Evolutionary conservation across 1,140 invertebrate species (phyloP), one percentile per base, ranked within the genome.

Genomic region (Drosophila pseudoobscura): DNA sequence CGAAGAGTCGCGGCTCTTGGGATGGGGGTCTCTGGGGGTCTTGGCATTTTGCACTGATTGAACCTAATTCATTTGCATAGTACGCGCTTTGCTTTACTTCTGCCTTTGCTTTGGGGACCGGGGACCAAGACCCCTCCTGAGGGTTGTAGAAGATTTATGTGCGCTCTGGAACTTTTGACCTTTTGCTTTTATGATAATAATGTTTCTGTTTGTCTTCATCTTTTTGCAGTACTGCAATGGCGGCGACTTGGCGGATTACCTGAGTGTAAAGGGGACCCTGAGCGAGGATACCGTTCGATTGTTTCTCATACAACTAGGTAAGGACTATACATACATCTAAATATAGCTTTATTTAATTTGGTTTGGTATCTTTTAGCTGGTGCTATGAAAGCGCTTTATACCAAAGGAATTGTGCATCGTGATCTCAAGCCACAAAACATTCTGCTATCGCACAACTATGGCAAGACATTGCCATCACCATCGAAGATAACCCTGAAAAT

Each of bases 371-470:
- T 13, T 50, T 0, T 58, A 97, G 98, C 98, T 75, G 97, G 96
- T 87, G 99, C 98, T 39, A 98, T 99, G 97, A 96, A 97, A 92
- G 98, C 98, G 15, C 93, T 99, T 65, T 96, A 98, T 93, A 96
- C 95, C 63, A 99, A 99, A 93, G 98, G 97, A 84, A 98, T 99
- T 89, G 98, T 99, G 51, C 99, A 99, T 92, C 94, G 99, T 85
- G 99, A 99, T 94, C 94, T 99, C 80, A 99, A 99, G 92, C 98
- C 98, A 66, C 98, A 99, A 93, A 99, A 99, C 92, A 99, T 99
- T 89, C 93, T 99, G 54, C 93, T 99, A 49, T 97, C 96, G 91
- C 96, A 98, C 92, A 94, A 93, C 82, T 95, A 94, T 90, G 94
- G 94, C 53, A 95, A 95, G 80, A 93, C 94, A 43, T 95, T 97